Evolutionary conservation across 2,113 vertebrate genomes (phyloP).

Genomic region (Cercopithecus mona): DNA sequence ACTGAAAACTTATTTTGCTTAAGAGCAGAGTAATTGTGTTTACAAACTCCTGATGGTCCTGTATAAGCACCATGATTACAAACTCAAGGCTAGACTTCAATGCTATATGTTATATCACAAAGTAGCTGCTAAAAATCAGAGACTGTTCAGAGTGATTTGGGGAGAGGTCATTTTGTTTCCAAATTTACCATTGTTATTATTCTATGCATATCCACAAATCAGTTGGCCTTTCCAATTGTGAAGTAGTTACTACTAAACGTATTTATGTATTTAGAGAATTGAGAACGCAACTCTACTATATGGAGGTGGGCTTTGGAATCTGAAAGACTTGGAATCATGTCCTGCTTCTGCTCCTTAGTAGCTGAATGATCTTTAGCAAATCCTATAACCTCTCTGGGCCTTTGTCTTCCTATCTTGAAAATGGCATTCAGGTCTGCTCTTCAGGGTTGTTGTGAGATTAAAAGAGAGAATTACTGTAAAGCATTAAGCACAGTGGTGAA

Average conservation of each 20-base stretch:
- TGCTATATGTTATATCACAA: neutral
- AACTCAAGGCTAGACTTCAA: neutral
- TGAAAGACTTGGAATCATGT: neutral
- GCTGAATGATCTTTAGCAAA: neutral
- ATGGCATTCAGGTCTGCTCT: neutral
- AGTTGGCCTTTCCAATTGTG: neutral
- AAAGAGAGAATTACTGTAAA: neutral
- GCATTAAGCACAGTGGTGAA: neutral
- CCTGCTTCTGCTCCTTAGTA: neutral
- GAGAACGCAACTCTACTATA: neutral
- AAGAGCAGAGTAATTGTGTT: neutral
- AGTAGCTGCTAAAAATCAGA: constrained; percentile 10
- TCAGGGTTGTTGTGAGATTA: neutral
- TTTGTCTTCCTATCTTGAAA: neutral
- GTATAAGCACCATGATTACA: neutral
- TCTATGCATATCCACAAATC: neutral
- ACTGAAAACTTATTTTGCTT: constrained; percentile 14
- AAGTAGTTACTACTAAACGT: neutral
- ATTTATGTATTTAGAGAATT: neutral
- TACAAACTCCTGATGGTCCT: neutral
- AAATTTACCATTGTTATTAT: neutral
- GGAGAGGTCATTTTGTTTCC: neutral
- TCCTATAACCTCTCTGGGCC: neutral
- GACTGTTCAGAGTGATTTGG: neutral
- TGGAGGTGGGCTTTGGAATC: neutral